A percentile compares a stretch with the other conserved stretches of the same genome.
phyloP scores from a whole-genome alignment of 2,888 invertebrate genomes.

The Danaus chrysippus region DNA sequence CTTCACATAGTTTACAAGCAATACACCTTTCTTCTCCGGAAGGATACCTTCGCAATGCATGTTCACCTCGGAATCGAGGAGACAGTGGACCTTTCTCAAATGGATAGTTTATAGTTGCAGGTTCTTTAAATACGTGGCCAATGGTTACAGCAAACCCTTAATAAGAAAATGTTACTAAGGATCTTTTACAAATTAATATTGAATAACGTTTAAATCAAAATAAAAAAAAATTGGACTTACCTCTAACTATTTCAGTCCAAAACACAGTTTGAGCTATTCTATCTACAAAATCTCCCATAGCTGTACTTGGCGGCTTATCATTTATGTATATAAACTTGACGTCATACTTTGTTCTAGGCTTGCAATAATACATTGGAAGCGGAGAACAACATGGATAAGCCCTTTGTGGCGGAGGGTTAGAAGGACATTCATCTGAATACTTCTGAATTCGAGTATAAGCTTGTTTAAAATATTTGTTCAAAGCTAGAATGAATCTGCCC shows the following conservation, averaged over 20 bases:
- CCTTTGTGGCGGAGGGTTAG: conserved; percentile 16
- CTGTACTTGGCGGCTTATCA: conserved; percentile 78
- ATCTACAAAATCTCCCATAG: conserved; percentile 84
- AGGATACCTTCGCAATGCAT: conserved; percentile 97
- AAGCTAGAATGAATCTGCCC: not conserved
- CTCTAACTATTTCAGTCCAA: conserved; percentile 87
- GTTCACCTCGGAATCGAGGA: conserved; percentile 98
- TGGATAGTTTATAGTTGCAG: conserved; percentile 99
- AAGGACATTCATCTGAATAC: conserved; percentile 2
- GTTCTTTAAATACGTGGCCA: conserved; percentile 86
- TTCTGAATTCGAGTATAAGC: not conserved
- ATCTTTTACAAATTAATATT: not conserved
- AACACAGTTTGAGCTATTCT: conserved; percentile 84
- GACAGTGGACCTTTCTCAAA: conserved; percentile 99
- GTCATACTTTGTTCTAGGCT: conserved; percentile 58
- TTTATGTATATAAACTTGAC: conserved; percentile 78
- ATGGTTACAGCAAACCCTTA: conserved; percentile 89
- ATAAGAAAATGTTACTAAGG: conserved; percentile 16
- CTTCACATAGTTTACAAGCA: conserved; percentile 99
- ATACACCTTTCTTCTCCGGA: conserved; percentile 99
- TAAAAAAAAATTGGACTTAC: conserved; percentile 45
- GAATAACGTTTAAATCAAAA: conserved; percentile 1
- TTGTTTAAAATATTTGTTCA: not conserved
- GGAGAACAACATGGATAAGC: conserved; percentile 4
- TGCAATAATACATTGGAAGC: conserved; percentile 47